Percentiles rank a stretch among this genome's conserved stretches.
phyloP scores from a whole-genome alignment of 64 coral and sea anemone genomes.

The Pocillopora damicornis region DNA sequence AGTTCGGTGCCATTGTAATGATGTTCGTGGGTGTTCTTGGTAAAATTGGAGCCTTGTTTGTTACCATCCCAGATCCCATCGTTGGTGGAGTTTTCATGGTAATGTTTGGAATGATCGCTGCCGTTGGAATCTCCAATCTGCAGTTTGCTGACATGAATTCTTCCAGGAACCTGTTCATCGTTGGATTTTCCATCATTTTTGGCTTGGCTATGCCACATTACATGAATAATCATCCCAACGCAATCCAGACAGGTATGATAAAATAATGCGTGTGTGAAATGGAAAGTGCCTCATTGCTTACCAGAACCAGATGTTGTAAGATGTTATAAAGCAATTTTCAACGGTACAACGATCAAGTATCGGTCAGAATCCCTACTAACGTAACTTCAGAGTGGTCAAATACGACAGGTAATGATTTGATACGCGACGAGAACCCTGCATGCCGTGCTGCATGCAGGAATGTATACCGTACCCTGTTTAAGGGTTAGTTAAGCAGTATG shows the following conservation, averaged over 20 bases:
- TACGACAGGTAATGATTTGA: too few relatives aligned
- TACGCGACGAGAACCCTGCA: too few relatives aligned
- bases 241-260: constrained; percentile 41
- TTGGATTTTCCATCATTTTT: constrained; percentile 63
- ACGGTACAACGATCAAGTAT: too few relatives aligned
- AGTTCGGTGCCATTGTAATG: constrained; percentile 43
- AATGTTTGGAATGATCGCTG: constrained; percentile 73
- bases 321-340: too few relatives aligned
- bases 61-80: constrained; percentile 58
- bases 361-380: too few relatives aligned
- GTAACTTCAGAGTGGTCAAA: too few relatives aligned
- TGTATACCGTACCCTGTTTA: too few relatives aligned
- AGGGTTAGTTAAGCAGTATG: too few relatives aligned
- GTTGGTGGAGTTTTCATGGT: constrained; percentile 70
- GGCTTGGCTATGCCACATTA: constrained; percentile 55
- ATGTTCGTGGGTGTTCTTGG: constrained; percentile 42
- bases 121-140: constrained; percentile 60
- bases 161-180: constrained; percentile 54
- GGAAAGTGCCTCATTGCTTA: neutral
- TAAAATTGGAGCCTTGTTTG: constrained; percentile 65
- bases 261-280: neutral
- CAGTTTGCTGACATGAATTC: constrained; percentile 69
- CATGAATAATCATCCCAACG: constrained; percentile 6
- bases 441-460: too few relatives aligned
- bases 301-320: too few relatives aligned